These are phyloP conservation scores for Ictidomys tridecemlineatus DNA, from an alignment of 2,113 vertebrate species.

Conservation along the genomic window DNA sequence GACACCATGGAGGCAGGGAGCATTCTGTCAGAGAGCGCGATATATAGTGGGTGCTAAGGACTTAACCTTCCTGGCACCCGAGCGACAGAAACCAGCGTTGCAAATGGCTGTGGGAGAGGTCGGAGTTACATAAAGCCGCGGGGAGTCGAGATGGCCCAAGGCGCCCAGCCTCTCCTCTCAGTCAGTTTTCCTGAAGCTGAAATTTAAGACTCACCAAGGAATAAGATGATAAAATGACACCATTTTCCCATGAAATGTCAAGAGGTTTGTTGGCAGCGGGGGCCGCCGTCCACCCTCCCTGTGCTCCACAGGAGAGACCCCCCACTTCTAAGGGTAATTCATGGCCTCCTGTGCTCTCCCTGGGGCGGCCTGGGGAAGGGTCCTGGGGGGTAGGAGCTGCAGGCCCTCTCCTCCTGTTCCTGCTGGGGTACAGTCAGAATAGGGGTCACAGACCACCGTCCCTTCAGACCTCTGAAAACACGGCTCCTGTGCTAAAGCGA, in stretches of 20 bases:
- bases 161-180: not conserved
- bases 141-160: slow-evolving; percentile 46
- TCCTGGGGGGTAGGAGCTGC: rapidly evolving
- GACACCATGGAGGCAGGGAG: slow-evolving; percentile 83
- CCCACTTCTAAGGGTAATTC: not conserved
- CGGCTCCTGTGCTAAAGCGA: not conserved
- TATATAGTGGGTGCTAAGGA: slow-evolving; percentile 74
- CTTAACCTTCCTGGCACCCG: slow-evolving; percentile 70
- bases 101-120: slow-evolving; percentile 73
- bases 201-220: slow-evolving; percentile 66
- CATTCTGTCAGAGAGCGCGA: slow-evolving; percentile 82
- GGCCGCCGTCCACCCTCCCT: not conserved
- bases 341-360: not conserved
- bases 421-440: not conserved
- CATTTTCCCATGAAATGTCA: slow-evolving; percentile 62
- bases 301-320: not conserved
- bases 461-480: not conserved
- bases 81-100: slow-evolving; percentile 45
- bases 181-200: slow-evolving; percentile 71
- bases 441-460: rapidly evolving
- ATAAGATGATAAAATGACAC: slow-evolving; percentile 61
- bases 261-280: not conserved
- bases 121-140: slow-evolving; percentile 58
- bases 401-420: not conserved
- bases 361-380: not conserved